Evolutionary conservation across 2,797 vertebrate genomes (phyloP), one percentile per base, ranked within the genome.

Genomic region (Sebastolobus altivelis): DNA sequence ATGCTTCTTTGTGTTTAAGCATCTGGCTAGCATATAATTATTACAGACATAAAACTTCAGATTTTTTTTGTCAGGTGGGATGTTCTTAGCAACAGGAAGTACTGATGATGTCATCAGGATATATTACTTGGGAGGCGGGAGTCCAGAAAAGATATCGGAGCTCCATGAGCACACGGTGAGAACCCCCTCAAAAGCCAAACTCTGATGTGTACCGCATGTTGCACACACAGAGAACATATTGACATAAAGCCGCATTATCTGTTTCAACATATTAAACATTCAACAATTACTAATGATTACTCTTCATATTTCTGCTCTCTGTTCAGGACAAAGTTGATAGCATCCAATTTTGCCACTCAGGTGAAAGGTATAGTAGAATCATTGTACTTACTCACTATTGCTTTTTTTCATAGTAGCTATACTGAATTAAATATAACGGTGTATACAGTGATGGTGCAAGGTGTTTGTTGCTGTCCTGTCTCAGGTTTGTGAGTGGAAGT

Each of bases 51-150:
- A 10, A 27, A 72, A 11, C 4, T 2, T 63, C 13, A 56, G 37
- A 56, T 54, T 29, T 55, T 66, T 65, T 55, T 38, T 77, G 84
- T 35, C 89, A 99, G 99, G 98, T 93, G 99, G 99, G 40, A 98
- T 99, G 95, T 99, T 99, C 92, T 94, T 99, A 93, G 98, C 96
- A 77, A 99, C 98, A 84, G 98, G 99, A 75, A 99, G 98, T 91
- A 99, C 98, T 69, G 99, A 99, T 92, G 97, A 99, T 84, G 95
- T 98, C 86, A 99, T 99, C 93, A 96, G 99, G 91, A 97, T 99
- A 93, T 99, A 99, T 88, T 99, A 97, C 92, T 89, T 99, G 94
- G 99, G 99, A 81, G 96, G 95, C 79, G 98, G 98, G 88, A 95
- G 85, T 82, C 98, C 99, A 52, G 97, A 99, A 92, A 99, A 98